A percentile compares a stretch with the other conserved stretches of the same genome.
Evolutionary conservation across 2,113 vertebrate species (phyloP).

Genomic region (Trogon surrucura): DNA sequence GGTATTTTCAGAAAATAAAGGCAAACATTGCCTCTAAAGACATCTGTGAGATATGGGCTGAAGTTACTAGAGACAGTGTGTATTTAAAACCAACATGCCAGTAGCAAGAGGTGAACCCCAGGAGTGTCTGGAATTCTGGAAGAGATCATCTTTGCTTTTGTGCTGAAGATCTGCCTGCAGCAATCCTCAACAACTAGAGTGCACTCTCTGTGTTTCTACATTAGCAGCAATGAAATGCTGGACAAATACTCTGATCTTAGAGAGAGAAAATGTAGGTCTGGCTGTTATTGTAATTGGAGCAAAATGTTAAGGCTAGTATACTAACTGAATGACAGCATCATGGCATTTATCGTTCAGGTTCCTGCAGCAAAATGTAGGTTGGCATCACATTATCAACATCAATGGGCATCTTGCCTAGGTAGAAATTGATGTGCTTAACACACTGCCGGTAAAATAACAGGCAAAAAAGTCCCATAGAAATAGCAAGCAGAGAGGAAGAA

Average conservation of each 20-base stretch:
- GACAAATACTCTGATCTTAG: neutral
- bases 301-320: neutral
- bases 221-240: neutral
- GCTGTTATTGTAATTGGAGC: neutral
- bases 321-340: neutral
- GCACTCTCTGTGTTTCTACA: neutral
- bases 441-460: neutral
- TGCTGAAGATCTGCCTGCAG: neutral
- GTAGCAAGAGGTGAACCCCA: neutral
- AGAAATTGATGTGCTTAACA: neutral
- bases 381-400: neutral
- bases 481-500: neutral
- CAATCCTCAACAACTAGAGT: neutral
- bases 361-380: neutral
- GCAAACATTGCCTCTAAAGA: neutral
- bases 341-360: neutral
- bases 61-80: neutral
- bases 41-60: neutral
- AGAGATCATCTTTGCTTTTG: neutral
- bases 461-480: neutral
- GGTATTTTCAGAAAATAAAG: neutral
- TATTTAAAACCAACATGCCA: neutral
- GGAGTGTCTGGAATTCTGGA: neutral
- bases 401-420: neutral
- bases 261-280: neutral